Percentiles rank a stretch among this genome's conserved stretches.
These are phyloP conservation scores for Ophion slaviceki DNA, from an alignment of 2,888 invertebrate species.

Conservation along the genomic window DNA sequence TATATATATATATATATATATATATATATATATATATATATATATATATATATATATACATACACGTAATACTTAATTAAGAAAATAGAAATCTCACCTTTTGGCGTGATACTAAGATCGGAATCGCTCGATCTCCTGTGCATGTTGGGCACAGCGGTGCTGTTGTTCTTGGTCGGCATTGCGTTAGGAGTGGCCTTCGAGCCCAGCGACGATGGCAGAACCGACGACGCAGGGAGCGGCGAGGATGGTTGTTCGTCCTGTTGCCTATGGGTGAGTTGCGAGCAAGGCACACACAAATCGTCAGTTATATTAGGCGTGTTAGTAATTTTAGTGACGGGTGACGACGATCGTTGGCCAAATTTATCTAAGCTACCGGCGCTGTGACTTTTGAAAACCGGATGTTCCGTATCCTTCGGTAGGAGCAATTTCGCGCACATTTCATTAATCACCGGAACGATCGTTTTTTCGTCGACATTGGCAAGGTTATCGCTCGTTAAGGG, in stretches of 20 bases:
- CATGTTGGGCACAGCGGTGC: slow-evolving; percentile 81
- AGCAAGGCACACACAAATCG: slow-evolving; percentile 83
- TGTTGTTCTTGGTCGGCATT: slow-evolving; percentile 83
- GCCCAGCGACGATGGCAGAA: slow-evolving; percentile 83
- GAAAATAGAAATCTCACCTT: slow-evolving; percentile 87
- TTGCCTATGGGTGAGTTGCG: slow-evolving; percentile 80
- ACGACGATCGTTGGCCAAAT: slow-evolving; percentile 47
- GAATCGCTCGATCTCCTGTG: slow-evolving; percentile 96
- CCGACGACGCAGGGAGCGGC: slow-evolving; percentile 59
- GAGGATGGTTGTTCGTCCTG: slow-evolving; percentile 74
- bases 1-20: background rate
- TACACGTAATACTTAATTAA: background rate
- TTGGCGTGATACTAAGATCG: slow-evolving; percentile 95
- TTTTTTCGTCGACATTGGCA: background rate
- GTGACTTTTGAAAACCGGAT: slow-evolving; percentile 70
- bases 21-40: background rate
- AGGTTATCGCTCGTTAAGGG: slow-evolving; percentile 15
- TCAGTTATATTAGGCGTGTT: slow-evolving; percentile 80
- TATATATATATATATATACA: background rate
- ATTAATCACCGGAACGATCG: background rate
- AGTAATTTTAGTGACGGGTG: slow-evolving; percentile 72
- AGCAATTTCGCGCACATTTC: slow-evolving; percentile 37
- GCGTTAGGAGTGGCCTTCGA: slow-evolving; percentile 85
- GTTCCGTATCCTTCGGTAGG: slow-evolving; percentile 62
- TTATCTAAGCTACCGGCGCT: slow-evolving; percentile 72